Percentiles rank a stretch among this genome's conserved stretches.
Conservation (phyloP, 2,888 invertebrate species). For the Callyntrura sp. region DNA sequence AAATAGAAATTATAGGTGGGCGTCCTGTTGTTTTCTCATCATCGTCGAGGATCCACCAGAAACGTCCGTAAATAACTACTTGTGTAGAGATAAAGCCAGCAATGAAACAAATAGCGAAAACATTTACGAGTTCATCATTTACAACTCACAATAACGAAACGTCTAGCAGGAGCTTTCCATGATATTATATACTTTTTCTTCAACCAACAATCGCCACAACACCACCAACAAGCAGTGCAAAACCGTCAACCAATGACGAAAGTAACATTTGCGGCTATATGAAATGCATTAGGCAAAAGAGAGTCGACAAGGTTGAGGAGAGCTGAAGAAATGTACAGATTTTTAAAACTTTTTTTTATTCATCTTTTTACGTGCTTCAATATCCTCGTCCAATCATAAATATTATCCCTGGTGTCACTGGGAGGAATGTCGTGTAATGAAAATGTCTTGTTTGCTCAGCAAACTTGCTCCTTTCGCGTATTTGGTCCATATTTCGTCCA, state of each 20-base stretch:
- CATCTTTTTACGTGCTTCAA: not conserved
- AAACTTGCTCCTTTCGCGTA: not conserved
- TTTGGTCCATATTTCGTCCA: not conserved
- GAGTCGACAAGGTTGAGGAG: not conserved
- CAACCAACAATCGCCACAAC: constrained; percentile 23
- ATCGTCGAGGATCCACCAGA: not conserved
- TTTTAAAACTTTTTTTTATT: not conserved
- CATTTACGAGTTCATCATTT: constrained; percentile 18
- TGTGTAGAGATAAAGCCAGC: not conserved
- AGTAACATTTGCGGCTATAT: not conserved
- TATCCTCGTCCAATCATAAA: constrained; percentile 57
- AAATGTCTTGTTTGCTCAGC: constrained; percentile 72
- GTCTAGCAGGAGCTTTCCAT: constrained; percentile 26
- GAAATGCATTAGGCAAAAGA: not conserved
- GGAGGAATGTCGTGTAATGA: constrained; percentile 72
- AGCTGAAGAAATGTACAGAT: not conserved
- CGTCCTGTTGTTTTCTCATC: constrained; percentile 60
- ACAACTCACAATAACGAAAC: not conserved
- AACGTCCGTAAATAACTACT: not conserved
- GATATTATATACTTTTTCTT: constrained; percentile 35
- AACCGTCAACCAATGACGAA: not conserved
- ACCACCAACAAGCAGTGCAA: not conserved
- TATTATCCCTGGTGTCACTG: constrained; percentile 62
- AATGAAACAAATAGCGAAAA: constrained; percentile 44
- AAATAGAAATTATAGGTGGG: constrained; percentile 59